Base-by-base conservation (phyloP, 2,797 vertebrate species). In the Alca torda region DNA sequence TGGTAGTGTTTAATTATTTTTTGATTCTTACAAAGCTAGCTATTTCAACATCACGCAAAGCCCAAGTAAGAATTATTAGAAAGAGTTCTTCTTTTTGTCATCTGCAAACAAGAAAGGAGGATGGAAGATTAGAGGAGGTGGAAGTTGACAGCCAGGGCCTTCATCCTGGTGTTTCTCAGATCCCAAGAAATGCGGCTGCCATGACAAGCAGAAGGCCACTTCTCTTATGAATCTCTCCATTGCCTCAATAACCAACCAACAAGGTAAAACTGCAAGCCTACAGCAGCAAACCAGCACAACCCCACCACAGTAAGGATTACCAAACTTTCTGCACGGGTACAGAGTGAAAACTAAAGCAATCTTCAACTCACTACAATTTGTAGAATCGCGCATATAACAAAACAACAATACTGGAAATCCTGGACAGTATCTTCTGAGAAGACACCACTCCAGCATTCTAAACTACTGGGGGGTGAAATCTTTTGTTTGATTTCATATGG, bases 391-490 rank as follows among this genome's bases (percentile, higher is more conserved):
- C 28, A 70, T 26, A 9, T 26, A 51, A 74, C 33, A n/a, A 81
- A 67, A n/a, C 0, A 11, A 69, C 12, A 63, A 46, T 81, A 70
- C 43, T n/a, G 11, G 35, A 67, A 85, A 86, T 50, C 30, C 30
- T 46, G 20, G 30, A 51, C 7, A 41, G 11, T 28, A 17, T 39
- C 51, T 85, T 57, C 50, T 68, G 28, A 68, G 50, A 88, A 68
- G 23, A 7, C 48, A 64, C 13, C 5, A 28, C 54, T 57, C 46
- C 25, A 37, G 6, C 8, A n/a, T 43, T 56, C 37, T 31, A 37
- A 83, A 74, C 54, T 26, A 85, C 20, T 0, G 1, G 8, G 1
- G 7, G 3, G 1, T 16, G 25, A 17, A 35, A 33, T 21, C 9
- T 54, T 60, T 56, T 4, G 19, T 53, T 88, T 86, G 20, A 7